Base-by-base conservation (phyloP, 2,797 vertebrate genomes). In the Triplophysa yarkandensis region DNA sequence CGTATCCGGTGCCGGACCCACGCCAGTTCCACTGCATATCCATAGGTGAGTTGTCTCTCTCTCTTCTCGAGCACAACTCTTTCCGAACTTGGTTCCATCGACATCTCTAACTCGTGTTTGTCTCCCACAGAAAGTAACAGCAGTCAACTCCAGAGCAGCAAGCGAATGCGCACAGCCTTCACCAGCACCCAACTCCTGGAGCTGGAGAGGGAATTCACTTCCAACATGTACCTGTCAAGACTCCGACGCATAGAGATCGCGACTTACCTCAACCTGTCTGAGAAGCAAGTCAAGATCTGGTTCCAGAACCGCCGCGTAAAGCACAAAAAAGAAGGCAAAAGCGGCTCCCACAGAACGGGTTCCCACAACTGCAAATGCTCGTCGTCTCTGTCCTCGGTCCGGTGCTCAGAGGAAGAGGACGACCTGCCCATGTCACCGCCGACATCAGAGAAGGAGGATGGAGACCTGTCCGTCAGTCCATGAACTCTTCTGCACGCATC, bases 201-300 rank as follows among this genome's bases (percentile, higher is more conserved):
- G 87, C 91, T 99, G 89, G 97, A 99, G 86, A 92, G 97, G 3
- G 97, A 99, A 89, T 99, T 99, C 89, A 95, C 97, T 58, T 95
- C 97, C 81, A 99, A 99, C 86, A 99, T 99, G 97, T 99, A 98
- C 90, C 93, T 98, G 77, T 99, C 97, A 78, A 93, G 97, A 78
- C 95, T 99, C 79, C 90, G 97, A 84, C 95, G 97, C 91, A 99
- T 99, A 80, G 97, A 99, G 91, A 99, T 99, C 83, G 97, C 97
- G 81, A 98, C 97, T 65, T 99, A 98, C 90, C 94, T 99, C 86
- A 98, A 98, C 86, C 93, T 99, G 85, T 98, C 96, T 9, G 97
- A 98, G 91, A 99, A 98, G 82, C 97, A 98, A 89, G 97, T 98
- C 83, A 98, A 99, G 88, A 99, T 99, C 85, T 99, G 97, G 97